Evolutionary conservation across 2,797 vertebrate genomes (phyloP), one percentile per base, ranked within the genome.

Genomic region (Sciurus vulgaris): DNA sequence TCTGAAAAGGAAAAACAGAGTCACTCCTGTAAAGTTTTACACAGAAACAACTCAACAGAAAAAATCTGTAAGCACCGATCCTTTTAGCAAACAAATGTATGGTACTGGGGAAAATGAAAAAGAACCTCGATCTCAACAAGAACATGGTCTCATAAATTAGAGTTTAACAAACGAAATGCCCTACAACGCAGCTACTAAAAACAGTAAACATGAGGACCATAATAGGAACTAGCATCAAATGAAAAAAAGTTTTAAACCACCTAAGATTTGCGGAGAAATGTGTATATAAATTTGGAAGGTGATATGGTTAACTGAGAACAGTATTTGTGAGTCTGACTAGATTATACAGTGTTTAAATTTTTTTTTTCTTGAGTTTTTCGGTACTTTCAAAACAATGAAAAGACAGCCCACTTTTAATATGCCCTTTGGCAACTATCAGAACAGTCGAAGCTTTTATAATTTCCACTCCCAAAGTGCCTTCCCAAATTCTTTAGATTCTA

Each of bases 281-380:
- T 65, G 49, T 65, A 47, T 15, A 89, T 61, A 86, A 74, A 82
- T 99, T 99, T 99, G 99, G 91, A 99, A 98, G 98, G 99, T 99
- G 98, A 99, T 99, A 96, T 99, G 99, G 98, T 99, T 99, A 98
- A 99, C 98, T 97, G 99, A 99, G 97, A 99, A 99, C 41, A 99
- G 98, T 97, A 99, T 99, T 98, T 99, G 99, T 96, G 99, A 99
- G 98, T 99, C 99, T 38, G 99, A 99, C 94, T 99, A 17, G 30
- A 93, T 83, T 84, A 69, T 35, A 41, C 17, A 1, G 24, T 61
- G 41, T 74, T 76, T 78, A n/a, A 98, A 97, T 99, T 99, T 98
- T 99, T 98, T 99, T 99, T 98, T 99, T 99, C 98, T 99, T 99
- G 94, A 99, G 99, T 98, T 99, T 99, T 98, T 99, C 95, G 99